Percentiles rank a stretch among this genome's conserved stretches.
Evolutionary conservation across 2,797 vertebrate genomes (phyloP).

Genomic region (Dendrocincla tyrannina): DNA sequence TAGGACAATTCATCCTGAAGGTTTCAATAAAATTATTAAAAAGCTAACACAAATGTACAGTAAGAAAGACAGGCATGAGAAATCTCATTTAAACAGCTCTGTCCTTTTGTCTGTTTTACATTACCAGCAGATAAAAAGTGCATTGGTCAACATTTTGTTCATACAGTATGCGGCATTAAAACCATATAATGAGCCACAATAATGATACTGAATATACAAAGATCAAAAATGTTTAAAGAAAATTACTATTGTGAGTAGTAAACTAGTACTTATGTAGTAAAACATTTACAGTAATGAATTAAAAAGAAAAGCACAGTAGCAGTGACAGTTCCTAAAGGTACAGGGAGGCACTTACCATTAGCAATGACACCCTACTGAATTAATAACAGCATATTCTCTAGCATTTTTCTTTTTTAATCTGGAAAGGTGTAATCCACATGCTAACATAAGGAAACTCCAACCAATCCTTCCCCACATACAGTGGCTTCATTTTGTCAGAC

Average conservation of each 20-base stretch:
- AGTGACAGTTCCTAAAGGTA: neutral
- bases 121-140: neutral
- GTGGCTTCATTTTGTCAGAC: neutral
- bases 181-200: rapidly evolving
- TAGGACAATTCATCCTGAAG: neutral
- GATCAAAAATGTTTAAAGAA: neutral
- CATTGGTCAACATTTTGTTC: neutral
- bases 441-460: neutral
- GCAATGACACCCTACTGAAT: neutral
- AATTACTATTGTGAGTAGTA: neutral
- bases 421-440: neutral
- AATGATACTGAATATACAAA: neutral
- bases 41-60: neutral
- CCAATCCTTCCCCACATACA: neutral
- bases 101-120: neutral
- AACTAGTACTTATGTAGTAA: neutral
- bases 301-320: neutral
- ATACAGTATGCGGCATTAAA: neutral
- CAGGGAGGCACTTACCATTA: neutral
- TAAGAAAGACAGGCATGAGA: neutral
- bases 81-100: neutral
- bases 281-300: neutral
- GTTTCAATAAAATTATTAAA: neutral
- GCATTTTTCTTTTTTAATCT: neutral
- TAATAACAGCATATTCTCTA: neutral